Evolutionary conservation across 2,113 vertebrate species (phyloP).

Genomic region (Menura novaehollandiae): DNA sequence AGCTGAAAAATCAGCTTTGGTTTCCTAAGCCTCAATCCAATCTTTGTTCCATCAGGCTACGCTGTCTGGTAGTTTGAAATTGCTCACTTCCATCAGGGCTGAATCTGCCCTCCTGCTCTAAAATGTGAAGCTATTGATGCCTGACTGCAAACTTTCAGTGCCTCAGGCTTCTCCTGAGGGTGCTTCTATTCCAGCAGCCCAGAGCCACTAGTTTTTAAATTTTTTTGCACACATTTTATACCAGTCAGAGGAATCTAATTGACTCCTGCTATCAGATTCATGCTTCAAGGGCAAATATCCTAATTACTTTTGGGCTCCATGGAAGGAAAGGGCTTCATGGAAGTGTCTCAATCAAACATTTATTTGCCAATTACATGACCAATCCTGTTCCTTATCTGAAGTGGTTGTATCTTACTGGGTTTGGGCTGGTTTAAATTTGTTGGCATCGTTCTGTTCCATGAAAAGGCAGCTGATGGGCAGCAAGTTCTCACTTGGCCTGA

Average conservation of each 20-base stretch:
- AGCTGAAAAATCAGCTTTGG: slow-evolving; percentile 40
- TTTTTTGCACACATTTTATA: neutral
- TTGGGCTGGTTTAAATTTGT: neutral
- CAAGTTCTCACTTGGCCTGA: neutral
- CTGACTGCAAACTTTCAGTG: slow-evolving; percentile 8
- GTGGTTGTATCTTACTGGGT: neutral
- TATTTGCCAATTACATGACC: neutral
- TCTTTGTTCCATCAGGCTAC: slow-evolving; percentile 16
- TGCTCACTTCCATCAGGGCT: neutral
- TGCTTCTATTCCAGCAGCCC: neutral
- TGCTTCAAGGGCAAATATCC: neutral
- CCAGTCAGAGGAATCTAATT: neutral
- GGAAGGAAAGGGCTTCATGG: neutral
- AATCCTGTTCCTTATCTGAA: neutral
- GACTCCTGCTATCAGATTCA: neutral
- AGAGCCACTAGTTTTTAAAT: neutral
- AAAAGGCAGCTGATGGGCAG: neutral
- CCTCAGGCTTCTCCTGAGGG: slow-evolving; percentile 34
- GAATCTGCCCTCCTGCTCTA: neutral
- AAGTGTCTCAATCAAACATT: neutral
- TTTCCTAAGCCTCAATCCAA: neutral
- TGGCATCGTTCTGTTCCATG: neutral
- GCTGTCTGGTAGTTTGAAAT: slow-evolving; percentile 18
- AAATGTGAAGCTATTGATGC: slow-evolving; percentile 2
- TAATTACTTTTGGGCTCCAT: neutral